Base-by-base conservation (phyloP, 1,140 invertebrate genomes). In the Dermatophagoides farinae region DNA sequence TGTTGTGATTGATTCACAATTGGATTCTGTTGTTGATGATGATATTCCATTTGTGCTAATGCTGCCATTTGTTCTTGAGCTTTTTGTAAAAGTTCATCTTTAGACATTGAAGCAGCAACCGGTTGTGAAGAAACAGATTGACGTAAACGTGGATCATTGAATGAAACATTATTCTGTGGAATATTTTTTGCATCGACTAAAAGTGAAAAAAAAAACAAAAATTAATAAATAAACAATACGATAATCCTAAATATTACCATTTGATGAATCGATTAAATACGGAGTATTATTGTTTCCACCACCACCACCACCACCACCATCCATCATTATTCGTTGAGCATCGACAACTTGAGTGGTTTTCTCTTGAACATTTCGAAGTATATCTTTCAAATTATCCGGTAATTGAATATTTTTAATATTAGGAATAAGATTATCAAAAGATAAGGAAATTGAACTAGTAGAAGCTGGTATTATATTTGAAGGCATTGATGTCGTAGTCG, bases 41-140 rank as follows among this genome's bases (percentile, higher is more conserved):
- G 10, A 55, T 25, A 25, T 55, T 55, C 47, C 47, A 50, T 50
- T 50, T 50, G 47, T 6, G 47, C 47, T 25, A 50, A 50, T 18
- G 47, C 47, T 50, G 58, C 58, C 58, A 60, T 60, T 39, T 60
- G 58, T 41, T 60, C 44, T 52, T 47, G 41, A 8, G 58, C 58
- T 25, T 50, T 49, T 60, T 37, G 43, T 12, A 49, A n/a, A 4
- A 60, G 31, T 43, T 60, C 58, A 47, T 60, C 58, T 37, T 46
- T 12, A 37, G 58, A 39, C 58, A 60, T 60, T 38, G 9, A 20
- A 4, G 31, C 31, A 2, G 58, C 58, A 16, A 60, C 46, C 10
- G 16, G 58, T 14, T 20, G 22, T 6, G 23, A 4, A 14, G 23
- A 8, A 50, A 38, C 10, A 5, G 25, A 37, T n/a, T 12, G 20